These are phyloP conservation scores for Xiphorhynchus elegans DNA, from an alignment of 2,113 vertebrate species.

Conservation along the genomic window DNA sequence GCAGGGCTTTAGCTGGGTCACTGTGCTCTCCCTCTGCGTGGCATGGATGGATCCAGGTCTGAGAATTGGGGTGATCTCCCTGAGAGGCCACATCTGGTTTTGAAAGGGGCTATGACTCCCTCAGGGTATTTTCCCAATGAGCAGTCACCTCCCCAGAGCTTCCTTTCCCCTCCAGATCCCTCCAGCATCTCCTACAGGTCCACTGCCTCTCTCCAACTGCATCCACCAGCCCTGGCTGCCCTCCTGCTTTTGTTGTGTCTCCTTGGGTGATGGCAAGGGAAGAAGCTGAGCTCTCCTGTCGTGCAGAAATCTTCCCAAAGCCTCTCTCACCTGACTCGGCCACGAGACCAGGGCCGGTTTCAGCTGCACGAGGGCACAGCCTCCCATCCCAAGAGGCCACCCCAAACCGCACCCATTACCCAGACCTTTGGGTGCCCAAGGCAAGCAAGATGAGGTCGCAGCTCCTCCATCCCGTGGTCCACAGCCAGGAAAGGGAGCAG, in stretches of 20 bases:
- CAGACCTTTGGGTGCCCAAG: not conserved
- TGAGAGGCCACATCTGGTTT: not conserved
- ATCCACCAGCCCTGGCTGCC: not conserved
- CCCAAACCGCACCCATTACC: not conserved
- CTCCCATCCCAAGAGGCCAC: rapidly evolving
- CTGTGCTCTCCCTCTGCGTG: rapidly evolving
- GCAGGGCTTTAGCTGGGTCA: rapidly evolving
- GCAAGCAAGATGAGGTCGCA: not conserved
- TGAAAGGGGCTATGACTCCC: not conserved
- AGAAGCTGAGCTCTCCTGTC: not conserved
- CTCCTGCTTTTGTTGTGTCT: not conserved
- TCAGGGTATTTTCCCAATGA: not conserved
- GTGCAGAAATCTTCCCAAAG: not conserved
- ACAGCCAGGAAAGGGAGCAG: not conserved
- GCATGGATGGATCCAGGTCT: rapidly evolving
- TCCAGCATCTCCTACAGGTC: not conserved
- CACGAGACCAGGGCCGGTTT: rapidly evolving
- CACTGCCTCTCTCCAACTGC: not conserved
- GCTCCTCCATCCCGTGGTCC: not conserved
- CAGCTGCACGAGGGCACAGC: rapidly evolving
- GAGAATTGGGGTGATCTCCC: not conserved
- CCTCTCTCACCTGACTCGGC: rapidly evolving
- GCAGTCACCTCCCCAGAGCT: not conserved
- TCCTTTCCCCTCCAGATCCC: not conserved
- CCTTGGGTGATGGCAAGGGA: not conserved